phyloP scores from a whole-genome alignment of 2,888 invertebrate species.

The Cerastis leucographa region DNA sequence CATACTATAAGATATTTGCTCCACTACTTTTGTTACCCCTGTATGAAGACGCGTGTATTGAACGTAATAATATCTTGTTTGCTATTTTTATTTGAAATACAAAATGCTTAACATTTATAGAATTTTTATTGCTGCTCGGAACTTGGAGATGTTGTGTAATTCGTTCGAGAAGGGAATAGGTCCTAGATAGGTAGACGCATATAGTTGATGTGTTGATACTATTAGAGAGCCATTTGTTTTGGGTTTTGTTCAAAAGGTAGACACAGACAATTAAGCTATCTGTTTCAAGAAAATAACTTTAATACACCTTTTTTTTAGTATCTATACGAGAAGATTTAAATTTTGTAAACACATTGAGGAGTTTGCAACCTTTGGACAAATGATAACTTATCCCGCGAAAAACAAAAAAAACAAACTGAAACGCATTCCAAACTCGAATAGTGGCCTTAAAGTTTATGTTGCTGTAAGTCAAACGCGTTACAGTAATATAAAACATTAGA shows the following conservation, averaged over 20 bases:
- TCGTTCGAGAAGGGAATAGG: neutral
- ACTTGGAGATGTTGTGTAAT: neutral
- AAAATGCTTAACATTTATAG: constrained; percentile 38
- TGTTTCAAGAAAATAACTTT: neutral
- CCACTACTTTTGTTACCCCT: constrained; percentile 70
- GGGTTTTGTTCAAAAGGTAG: too few species aligned
- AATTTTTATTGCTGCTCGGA: constrained; percentile 35
- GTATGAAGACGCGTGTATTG: constrained; percentile 52
- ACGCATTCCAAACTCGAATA: too few species aligned
- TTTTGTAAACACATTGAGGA: too few species aligned
- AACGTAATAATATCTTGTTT: constrained; percentile 61
- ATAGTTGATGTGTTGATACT: neutral
- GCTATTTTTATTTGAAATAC: constrained; percentile 43
- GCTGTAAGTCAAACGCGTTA: too few species aligned
- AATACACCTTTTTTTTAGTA: too few species aligned
- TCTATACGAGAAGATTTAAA: too few species aligned
- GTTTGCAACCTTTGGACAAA: too few species aligned
- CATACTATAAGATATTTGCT: constrained; percentile 74
- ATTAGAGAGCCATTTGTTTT: neutral
- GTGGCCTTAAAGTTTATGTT: too few species aligned
- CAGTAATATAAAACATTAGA: too few species aligned
- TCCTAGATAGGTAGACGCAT: neutral
- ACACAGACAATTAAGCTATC: neutral
- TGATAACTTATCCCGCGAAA: too few species aligned
- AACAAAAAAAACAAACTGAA: too few species aligned